Evolutionary conservation across 2,888 invertebrate species (phyloP).

Genomic region (Drosophila planitibia): DNA sequence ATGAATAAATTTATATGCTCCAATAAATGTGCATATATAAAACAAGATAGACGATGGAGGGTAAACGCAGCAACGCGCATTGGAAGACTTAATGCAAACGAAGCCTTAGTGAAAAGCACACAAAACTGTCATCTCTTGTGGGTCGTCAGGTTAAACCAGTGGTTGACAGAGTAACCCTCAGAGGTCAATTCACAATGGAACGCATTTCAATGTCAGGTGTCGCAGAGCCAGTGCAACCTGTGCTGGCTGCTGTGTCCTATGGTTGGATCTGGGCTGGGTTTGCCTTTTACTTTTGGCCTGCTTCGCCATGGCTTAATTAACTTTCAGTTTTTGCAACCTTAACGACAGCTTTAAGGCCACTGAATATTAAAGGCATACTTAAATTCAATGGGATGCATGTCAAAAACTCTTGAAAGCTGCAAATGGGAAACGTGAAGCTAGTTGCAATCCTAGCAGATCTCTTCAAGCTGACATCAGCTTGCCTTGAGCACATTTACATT

Average conservation of each 20-base stretch:
- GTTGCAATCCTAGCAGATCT: not conserved
- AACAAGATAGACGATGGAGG: not conserved
- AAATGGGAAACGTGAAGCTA: not conserved
- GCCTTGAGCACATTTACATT: not conserved
- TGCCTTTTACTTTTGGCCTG: conserved; percentile 57
- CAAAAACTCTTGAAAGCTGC: not conserved
- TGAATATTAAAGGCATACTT: conserved; percentile 11
- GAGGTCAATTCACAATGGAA: not conserved
- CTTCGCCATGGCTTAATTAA: conserved; percentile 46
- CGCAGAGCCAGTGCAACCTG: conserved; percentile 45
- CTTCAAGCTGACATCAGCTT: not conserved
- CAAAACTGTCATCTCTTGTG: conserved; percentile 48
- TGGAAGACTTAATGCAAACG: not conserved
- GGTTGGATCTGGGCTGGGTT: not conserved
- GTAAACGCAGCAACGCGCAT: not conserved
- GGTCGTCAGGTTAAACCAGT: conserved; percentile 64
- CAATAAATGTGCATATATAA: not conserved
- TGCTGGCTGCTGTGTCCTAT: conserved; percentile 29
- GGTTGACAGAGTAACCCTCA: conserved; percentile 25
- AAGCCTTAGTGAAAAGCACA: conserved; percentile 28
- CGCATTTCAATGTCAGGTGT: conserved; percentile 20
- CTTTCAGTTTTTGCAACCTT: conserved; percentile 49
- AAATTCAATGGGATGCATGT: conserved; percentile 10
- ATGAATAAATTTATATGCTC: not conserved
- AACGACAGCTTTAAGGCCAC: conserved; percentile 31